Evolutionary conservation across 2,797 vertebrate genomes (phyloP).

Genomic region (Lacerta viridis): DNA sequence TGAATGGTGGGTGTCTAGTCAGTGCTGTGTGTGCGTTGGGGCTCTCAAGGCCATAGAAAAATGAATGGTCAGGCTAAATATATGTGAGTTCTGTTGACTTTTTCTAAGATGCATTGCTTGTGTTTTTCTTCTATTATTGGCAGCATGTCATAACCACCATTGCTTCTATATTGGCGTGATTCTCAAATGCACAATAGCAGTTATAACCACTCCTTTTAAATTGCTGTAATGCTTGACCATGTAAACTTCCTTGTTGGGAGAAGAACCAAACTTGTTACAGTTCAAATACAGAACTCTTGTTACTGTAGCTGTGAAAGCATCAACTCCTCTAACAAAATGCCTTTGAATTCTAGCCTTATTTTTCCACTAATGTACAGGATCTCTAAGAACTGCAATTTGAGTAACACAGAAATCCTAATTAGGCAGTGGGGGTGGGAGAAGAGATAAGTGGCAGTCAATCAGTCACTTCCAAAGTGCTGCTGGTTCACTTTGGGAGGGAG

Average conservation of each 20-base stretch:
- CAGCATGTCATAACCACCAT: no score
- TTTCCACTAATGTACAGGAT: not conserved
- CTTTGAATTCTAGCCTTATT: not conserved
- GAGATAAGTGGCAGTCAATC: not conserved
- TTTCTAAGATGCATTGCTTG: no score
- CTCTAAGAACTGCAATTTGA: not conserved
- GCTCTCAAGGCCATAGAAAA: no score
- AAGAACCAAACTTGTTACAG: not conserved
- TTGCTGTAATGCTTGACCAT: not conserved
- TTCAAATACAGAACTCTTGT: not conserved
- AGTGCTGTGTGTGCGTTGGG: no score
- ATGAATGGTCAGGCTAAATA: no score
- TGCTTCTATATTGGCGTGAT: no score
- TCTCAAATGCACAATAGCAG: not conserved
- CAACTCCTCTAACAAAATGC: not conserved
- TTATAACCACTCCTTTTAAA: not conserved
- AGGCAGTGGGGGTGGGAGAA: not conserved
- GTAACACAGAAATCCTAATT: not conserved
- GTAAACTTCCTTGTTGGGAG: not conserved
- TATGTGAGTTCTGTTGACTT: no score
- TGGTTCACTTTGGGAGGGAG: not conserved
- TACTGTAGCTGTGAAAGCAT: no score
- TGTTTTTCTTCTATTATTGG: no score
- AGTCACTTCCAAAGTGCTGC: not conserved
- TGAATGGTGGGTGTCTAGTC: no score